A percentile compares a stretch with the other conserved stretches of the same genome.
phyloP scores from a whole-genome alignment of 1,140 invertebrate genomes.

The Acromyrmex echinatior region DNA sequence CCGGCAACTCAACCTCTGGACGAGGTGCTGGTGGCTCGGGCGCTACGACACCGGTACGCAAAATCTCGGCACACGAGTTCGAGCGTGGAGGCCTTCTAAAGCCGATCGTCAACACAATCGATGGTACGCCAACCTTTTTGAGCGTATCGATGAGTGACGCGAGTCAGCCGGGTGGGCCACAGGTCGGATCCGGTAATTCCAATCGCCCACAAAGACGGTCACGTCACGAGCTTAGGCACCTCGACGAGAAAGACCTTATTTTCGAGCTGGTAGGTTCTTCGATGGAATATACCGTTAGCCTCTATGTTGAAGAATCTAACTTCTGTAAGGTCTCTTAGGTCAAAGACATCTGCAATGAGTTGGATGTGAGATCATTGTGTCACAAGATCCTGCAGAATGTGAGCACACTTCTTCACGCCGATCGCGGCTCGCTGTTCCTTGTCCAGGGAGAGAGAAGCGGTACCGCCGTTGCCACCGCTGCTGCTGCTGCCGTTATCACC shows the following conservation, averaged over 20 bases:
- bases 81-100: slow-evolving; percentile 96
- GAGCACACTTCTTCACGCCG: slow-evolving; percentile 95
- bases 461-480: slow-evolving; percentile 70
- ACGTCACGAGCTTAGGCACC: slow-evolving; percentile 93
- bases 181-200: slow-evolving; percentile 84
- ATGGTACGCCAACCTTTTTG: slow-evolving; percentile 96
- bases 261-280: slow-evolving; percentile 94
- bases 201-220: slow-evolving; percentile 91
- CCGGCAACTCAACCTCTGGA: slow-evolving; percentile 87
- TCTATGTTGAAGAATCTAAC: background rate
- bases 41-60: slow-evolving; percentile 96
- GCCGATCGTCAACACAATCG: slow-evolving; percentile 96
- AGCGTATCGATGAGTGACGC: slow-evolving; percentile 87
- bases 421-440: slow-evolving; percentile 96
- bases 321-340: slow-evolving; percentile 87
- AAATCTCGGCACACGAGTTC: slow-evolving; percentile 98
- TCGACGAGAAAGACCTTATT: slow-evolving; percentile 98
- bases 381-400: slow-evolving; percentile 99
- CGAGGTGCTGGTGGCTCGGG: slow-evolving; percentile 89
- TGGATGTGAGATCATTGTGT: slow-evolving; percentile 96
- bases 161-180: slow-evolving; percentile 78
- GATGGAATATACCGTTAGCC: background rate
- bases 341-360: slow-evolving; percentile 98
- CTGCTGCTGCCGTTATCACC: slow-evolving; percentile 58
- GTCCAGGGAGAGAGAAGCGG: slow-evolving; percentile 92